Conservation (phyloP, 2,797 vertebrate genomes). For the Etheostoma perlongum region DNA sequence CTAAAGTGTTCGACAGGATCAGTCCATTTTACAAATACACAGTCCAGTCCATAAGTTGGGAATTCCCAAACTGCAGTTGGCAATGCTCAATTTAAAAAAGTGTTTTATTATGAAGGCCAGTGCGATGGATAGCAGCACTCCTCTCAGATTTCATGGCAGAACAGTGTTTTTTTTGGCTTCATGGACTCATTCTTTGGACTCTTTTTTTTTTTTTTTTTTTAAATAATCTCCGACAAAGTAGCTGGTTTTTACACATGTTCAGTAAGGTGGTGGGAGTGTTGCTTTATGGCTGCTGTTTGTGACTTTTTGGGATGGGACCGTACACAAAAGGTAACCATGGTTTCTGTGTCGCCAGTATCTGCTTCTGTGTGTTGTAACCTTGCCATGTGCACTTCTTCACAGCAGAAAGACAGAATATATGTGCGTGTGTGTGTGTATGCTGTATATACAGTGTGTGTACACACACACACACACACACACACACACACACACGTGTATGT, state of each 20-base stretch:
- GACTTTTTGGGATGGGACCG: not conserved
- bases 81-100: not conserved
- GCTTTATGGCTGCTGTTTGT: not conserved
- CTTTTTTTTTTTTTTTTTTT: not conserved
- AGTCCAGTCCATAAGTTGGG: not conserved
- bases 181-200: not conserved
- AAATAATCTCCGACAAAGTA: not conserved
- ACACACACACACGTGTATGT: no score
- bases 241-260: not conserved
- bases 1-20: slow-evolving; percentile 14
- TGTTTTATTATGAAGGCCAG: slow-evolving; percentile 12
- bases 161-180: fast-evolving
- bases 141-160: not conserved
- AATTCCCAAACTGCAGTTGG: not conserved
- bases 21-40: not conserved
- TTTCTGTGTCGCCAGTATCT: slow-evolving; percentile 21
- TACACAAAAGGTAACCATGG: not conserved
- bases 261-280: slow-evolving; percentile 3
- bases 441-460: no score
- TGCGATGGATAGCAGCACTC: not conserved
- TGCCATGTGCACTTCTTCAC: not conserved
- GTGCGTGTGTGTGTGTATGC: no score
- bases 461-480: no score
- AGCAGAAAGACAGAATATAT: no score
- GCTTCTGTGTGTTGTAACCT: slow-evolving; percentile 7